phyloP scores from a whole-genome alignment of 2,113 vertebrate genomes.

The Gymnarchus niloticus region DNA sequence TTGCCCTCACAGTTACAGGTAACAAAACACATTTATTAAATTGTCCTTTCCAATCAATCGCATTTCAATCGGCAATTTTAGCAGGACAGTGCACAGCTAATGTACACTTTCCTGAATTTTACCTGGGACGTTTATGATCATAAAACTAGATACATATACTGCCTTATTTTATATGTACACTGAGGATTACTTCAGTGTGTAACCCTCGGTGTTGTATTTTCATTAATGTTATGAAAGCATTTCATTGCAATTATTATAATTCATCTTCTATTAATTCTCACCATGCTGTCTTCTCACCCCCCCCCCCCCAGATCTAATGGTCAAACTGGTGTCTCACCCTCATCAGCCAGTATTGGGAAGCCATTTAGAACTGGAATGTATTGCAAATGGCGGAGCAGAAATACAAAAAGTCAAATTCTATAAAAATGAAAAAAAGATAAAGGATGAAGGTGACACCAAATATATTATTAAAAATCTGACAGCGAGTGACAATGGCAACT shows the following conservation, averaged over 20 bases:
- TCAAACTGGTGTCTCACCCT: background rate
- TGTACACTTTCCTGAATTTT: too few relatives aligned
- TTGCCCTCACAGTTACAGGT: too few relatives aligned
- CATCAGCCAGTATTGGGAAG: background rate
- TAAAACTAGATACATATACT: too few relatives aligned
- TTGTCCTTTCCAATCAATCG: too few relatives aligned
- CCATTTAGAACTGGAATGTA: background rate
- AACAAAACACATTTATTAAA: too few relatives aligned
- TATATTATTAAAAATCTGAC: background rate
- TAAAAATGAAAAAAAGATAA: background rate
- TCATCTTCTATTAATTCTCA: too few relatives aligned
- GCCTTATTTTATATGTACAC: background rate
- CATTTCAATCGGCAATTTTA: too few relatives aligned
- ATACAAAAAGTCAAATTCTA: background rate
- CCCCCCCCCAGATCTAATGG: background rate
- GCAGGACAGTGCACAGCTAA: too few relatives aligned
- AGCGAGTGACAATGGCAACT: background rate
- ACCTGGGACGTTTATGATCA: too few relatives aligned
- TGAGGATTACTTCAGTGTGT: background rate
- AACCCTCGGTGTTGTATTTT: background rate
- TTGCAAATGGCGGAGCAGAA: rapidly evolving
- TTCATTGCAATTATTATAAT: background rate
- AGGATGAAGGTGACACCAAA: background rate
- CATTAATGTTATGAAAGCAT: background rate
- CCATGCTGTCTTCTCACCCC: background rate